Percentiles rank a stretch among this genome's conserved stretches.
phyloP scores from a whole-genome alignment of 2,113 vertebrate genomes.

The Solea solea region DNA sequence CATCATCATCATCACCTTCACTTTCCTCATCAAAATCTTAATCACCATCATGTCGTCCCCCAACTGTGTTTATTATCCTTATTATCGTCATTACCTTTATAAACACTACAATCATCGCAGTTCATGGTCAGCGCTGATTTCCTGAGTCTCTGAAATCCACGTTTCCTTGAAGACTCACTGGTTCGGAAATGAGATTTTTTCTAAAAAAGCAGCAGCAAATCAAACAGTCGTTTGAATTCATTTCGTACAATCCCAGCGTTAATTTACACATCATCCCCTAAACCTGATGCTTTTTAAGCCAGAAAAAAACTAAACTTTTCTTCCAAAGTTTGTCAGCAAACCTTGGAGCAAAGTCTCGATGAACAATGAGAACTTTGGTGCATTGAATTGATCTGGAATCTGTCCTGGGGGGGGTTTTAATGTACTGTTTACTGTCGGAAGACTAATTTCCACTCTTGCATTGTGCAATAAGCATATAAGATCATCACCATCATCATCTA shows the following conservation, averaged over 20 bases:
- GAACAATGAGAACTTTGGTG: constrained; percentile 41
- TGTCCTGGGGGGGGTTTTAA: constrained; percentile 27
- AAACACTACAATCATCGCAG: constrained; percentile 32
- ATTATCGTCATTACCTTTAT: constrained; percentile 43
- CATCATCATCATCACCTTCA: constrained; percentile 25
- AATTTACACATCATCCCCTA: neutral
- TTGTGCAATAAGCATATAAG: neutral
- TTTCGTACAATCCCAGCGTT: neutral
- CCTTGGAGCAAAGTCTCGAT: neutral
- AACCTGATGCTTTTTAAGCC: neutral
- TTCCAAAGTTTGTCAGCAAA: constrained; percentile 39
- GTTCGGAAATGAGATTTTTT: neutral
- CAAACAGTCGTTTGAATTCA: constrained; percentile 31
- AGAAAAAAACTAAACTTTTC: constrained; percentile 41
- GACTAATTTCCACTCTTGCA: neutral
- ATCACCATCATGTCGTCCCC: constrained; percentile 36
- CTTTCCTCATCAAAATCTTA: constrained; percentile 58
- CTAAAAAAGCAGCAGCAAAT: no score
- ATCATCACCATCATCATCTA: neutral
- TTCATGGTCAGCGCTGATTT: constrained; percentile 35
- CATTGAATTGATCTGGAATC: constrained; percentile 22
- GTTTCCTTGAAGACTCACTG: neutral
- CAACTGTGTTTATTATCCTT: constrained; percentile 34
- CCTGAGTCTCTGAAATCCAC: neutral
- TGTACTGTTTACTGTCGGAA: constrained; percentile 29